phyloP scores from a whole-genome alignment of 2,888 invertebrate genomes.

The Aquatica leii region DNA sequence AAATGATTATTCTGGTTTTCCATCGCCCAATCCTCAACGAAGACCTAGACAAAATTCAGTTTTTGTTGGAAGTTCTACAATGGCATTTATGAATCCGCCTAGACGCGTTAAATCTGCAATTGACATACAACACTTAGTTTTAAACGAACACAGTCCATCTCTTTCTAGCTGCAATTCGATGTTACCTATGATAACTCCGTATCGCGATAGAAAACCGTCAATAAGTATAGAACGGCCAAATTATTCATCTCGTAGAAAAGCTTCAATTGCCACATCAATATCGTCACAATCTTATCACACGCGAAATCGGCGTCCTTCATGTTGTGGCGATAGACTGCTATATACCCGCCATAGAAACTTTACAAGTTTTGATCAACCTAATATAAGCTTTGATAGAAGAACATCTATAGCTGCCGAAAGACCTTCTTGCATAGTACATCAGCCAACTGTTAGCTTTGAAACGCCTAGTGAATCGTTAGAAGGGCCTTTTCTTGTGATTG shows the following conservation, averaged over 20 bases:
- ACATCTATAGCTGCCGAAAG: constrained; percentile 50
- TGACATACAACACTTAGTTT: constrained; percentile 79
- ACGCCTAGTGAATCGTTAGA: constrained; percentile 41
- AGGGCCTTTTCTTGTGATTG: constrained; percentile 41
- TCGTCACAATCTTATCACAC: constrained; percentile 46
- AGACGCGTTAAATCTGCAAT: constrained; percentile 84
- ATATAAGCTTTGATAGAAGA: constrained; percentile 45
- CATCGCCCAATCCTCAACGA: constrained; percentile 56
- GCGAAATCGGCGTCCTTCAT: constrained; percentile 54
- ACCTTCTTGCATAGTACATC: constrained; percentile 41
- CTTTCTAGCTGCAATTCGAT: constrained; percentile 51
- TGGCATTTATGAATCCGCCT: constrained; percentile 74
- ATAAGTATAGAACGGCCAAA: constrained; percentile 49
- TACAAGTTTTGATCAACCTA: constrained; percentile 57
- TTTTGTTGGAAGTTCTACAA: constrained; percentile 76
- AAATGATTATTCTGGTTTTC: constrained; percentile 61
- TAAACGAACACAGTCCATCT: constrained; percentile 51
- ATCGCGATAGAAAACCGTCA: constrained; percentile 50
- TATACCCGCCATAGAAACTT: constrained; percentile 53
- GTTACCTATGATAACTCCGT: constrained; percentile 52
- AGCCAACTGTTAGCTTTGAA: constrained; percentile 39
- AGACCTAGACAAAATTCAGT: constrained; percentile 83
- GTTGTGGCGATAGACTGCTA: constrained; percentile 51
- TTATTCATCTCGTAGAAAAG: constrained; percentile 46
- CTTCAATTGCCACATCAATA: constrained; percentile 53